Evolutionary conservation across 2,113 vertebrate genomes (phyloP), one percentile per base, ranked within the genome.

Genomic region (Ictalurus furcatus): DNA sequence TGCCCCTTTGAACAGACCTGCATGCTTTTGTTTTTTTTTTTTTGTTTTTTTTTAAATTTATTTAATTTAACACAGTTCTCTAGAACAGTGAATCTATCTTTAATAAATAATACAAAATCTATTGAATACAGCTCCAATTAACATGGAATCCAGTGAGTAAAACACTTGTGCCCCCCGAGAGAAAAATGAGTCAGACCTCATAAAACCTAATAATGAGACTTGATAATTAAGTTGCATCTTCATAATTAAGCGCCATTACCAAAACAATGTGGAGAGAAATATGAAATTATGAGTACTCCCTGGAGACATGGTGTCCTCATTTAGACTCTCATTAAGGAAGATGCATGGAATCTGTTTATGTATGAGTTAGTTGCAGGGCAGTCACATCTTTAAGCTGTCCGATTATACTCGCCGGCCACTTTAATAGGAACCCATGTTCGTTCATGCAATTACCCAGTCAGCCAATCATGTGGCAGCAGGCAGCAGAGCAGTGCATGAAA

Each of bases 171-270:
- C 25, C 34, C 52, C 16, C 69, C 65, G 34, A 63, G 81, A 63
- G 58, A 28, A 79, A 79, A 87, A 79, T 30, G 65, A 67, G 34
- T 56, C 63, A 21, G 79, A 37, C 19, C 58, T 63, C 34, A 63
- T 84, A 8, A 84, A 84, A 84, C 58, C 58, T 84, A 63, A 63
- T 84, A 61, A 83, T 21, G 14, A 88, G 48, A 82, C 44, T 69
- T 37, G 65, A 82, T 88, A 82, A 88, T 88, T 69, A 87, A 80
- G 58, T 59, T 54, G 28, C 54, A 48, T 87, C 25, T 87, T 65
- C 0, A 63, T 87, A 87, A 87, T 79, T 44, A 63, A 79, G 56
- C 16, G 40, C 73, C 74, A n/a, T 76, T 76, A 76, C 21, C 34
- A 61, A 86, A 86, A 63, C 58, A 87, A 11, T 52, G 74, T 44